Percentiles rank a stretch among this genome's conserved stretches.
phyloP scores from a whole-genome alignment of 2,888 invertebrate species.

The Tinea semifulvella region DNA sequence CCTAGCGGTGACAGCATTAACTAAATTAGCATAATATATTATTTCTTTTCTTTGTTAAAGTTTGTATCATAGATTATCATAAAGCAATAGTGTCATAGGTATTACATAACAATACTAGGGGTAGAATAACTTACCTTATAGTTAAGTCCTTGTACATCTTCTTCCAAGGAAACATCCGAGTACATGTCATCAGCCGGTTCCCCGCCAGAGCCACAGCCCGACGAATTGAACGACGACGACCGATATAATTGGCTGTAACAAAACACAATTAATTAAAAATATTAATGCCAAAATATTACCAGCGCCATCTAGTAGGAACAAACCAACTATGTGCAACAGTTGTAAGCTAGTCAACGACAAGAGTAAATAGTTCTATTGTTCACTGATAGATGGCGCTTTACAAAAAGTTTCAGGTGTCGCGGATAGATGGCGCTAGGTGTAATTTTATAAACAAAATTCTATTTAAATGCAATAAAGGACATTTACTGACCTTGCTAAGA shows the following conservation, averaged over 20 bases:
- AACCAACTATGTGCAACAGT: neutral
- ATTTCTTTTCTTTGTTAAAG: too few relatives aligned
- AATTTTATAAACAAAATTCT: neutral
- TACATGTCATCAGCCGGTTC: conserved; percentile 95
- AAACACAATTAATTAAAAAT: conserved; percentile 26
- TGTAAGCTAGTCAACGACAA: neutral
- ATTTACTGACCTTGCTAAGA: conserved; percentile 78
- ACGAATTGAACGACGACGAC: conserved; percentile 93
- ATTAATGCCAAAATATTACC: conserved; percentile 2
- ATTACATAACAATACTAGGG: too few relatives aligned
- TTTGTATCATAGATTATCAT: too few relatives aligned
- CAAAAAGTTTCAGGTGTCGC: neutral
- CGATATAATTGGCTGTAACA: conserved; percentile 88
- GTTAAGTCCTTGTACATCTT: conserved; percentile 93
- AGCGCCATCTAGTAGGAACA: conserved; percentile 30
- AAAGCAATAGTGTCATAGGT: too few relatives aligned
- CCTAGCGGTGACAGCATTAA: too few relatives aligned
- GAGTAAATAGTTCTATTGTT: neutral
- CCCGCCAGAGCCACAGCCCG: conserved; percentile 90
- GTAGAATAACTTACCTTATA: conserved; percentile 92
- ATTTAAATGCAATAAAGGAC: neutral
- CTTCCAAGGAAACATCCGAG: conserved; percentile 91
- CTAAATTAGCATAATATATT: too few relatives aligned
- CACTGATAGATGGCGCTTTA: conserved; percentile 36
- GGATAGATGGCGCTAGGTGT: too few relatives aligned